Evolutionary conservation across 2,888 invertebrate genomes (phyloP).

Genomic region (Pristionchus mayeri): DNA sequence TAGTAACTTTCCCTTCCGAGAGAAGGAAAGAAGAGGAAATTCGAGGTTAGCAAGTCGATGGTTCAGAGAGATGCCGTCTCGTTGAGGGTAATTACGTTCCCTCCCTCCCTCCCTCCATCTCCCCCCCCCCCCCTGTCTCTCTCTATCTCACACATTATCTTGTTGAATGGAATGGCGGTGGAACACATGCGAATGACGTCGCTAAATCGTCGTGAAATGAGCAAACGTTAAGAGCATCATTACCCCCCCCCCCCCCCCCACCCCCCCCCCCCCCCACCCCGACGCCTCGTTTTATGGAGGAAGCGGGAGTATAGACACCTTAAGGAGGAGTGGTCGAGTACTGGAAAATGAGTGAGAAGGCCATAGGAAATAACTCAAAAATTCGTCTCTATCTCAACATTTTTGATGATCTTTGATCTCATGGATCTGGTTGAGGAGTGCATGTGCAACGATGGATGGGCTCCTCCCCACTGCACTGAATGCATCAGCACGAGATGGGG

Average conservation of each 20-base stretch:
- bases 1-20: slow-evolving; percentile 33
- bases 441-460: slow-evolving; percentile 41
- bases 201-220: not conserved
- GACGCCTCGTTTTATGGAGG: slow-evolving; percentile 11
- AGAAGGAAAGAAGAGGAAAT: not conserved
- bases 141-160: not conserved
- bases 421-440: not conserved
- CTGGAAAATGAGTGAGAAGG: too few species aligned
- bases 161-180: not conserved
- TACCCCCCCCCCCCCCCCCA: not conserved
- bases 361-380: too few species aligned
- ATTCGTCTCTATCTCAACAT: too few species aligned
- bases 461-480: slow-evolving; percentile 1
- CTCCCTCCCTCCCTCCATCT: not conserved
- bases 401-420: not conserved
- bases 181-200: not conserved
- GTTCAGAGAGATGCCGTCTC: slow-evolving; percentile 36
- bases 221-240: slow-evolving; percentile 27
- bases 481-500: slow-evolving; percentile 37
- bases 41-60: slow-evolving; percentile 14
- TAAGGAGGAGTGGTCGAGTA: too few species aligned
- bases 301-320: not conserved
- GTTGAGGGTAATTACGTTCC: slow-evolving; percentile 31
- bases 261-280: not conserved
- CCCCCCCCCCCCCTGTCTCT: not conserved